phyloP scores from a whole-genome alignment of 2,113 vertebrate genomes.

The Brachyhypopomus occidentalis region DNA sequence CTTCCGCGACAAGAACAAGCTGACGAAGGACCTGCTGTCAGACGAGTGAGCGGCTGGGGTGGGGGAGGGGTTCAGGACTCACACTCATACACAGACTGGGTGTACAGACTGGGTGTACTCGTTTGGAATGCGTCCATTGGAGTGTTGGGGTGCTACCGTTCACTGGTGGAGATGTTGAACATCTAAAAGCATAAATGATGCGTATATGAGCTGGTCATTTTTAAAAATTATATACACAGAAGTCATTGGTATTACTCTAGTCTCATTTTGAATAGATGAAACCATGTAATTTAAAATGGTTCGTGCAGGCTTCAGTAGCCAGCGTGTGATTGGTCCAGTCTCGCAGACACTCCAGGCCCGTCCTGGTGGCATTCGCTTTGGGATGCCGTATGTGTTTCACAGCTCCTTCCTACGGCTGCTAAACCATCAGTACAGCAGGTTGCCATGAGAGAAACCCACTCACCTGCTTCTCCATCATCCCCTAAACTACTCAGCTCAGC shows the following conservation, averaged over 20 bases:
- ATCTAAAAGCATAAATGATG: neutral
- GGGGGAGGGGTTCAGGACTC: neutral
- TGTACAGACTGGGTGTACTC: neutral
- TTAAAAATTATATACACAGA: too few species aligned
- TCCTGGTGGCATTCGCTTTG: conserved; percentile 20
- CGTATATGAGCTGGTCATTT: neutral
- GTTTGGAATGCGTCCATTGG: neutral
- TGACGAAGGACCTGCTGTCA: conserved; percentile 94
- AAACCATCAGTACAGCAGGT: conserved; percentile 33
- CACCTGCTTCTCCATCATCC: conserved; percentile 47
- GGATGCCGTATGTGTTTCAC: conserved; percentile 31
- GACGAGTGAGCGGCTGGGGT: conserved; percentile 82
- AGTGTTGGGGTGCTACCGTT: too few species aligned
- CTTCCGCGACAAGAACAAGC: conserved; percentile 96
- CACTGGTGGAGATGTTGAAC: neutral
- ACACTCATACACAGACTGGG: neutral
- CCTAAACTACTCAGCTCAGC: neutral
- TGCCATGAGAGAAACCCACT: conserved; percentile 40
- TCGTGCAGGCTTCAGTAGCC: neutral
- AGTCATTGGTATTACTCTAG: neutral
- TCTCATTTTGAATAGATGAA: neutral
- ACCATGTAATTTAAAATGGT: neutral
- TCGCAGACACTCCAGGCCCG: neutral
- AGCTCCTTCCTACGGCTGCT: conserved; percentile 36
- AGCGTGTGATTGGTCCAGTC: neutral